Evolutionary conservation across 2,797 vertebrate genomes (phyloP).

Genomic region (Scolopax rusticola): DNA sequence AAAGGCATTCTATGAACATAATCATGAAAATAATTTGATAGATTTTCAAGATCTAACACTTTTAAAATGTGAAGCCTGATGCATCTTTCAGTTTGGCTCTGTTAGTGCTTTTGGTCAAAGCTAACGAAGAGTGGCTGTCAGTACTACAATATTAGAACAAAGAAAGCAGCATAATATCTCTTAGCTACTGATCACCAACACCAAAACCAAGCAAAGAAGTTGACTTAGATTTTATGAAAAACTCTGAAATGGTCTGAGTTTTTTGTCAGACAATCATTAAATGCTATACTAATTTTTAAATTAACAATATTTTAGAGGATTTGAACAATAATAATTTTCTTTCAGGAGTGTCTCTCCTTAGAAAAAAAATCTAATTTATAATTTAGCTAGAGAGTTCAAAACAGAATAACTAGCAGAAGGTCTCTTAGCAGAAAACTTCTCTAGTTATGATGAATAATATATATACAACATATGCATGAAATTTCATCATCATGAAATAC

Average conservation of each 20-base stretch:
- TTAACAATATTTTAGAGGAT: background rate
- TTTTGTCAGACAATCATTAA: background rate
- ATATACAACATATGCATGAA: background rate
- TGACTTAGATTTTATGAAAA: background rate
- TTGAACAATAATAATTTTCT: background rate
- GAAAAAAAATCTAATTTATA: background rate
- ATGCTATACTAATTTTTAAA: background rate
- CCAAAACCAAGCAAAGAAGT: background rate
- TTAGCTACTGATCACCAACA: background rate
- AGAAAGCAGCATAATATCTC: background rate
- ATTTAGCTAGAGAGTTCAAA: background rate
- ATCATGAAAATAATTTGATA: background rate
- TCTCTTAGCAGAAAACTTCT: background rate
- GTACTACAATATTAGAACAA: background rate
- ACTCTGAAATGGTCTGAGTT: background rate
- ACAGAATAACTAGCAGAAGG: background rate
- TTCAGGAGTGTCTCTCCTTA: background rate
- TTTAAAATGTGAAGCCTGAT: background rate
- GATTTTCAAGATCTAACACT: background rate
- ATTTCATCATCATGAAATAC: background rate
- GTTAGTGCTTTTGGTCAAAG: background rate
- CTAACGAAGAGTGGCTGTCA: background rate
- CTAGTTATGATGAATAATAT: background rate
- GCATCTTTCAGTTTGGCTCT: background rate
- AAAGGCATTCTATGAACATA: background rate